phyloP scores from a whole-genome alignment of 2,888 invertebrate species.

The Lasiommata megera region DNA sequence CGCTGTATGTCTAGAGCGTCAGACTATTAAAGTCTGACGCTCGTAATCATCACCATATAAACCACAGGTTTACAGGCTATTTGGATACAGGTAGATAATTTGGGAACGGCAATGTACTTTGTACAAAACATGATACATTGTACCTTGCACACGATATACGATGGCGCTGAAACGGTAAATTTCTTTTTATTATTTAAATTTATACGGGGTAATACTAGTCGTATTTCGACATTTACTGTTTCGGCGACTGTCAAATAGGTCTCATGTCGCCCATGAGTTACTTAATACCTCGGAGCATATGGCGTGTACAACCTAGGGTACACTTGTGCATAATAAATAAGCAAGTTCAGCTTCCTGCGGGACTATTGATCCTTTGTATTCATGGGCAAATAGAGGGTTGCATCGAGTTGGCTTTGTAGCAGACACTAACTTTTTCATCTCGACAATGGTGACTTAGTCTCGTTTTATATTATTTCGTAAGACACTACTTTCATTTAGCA shows the following conservation, averaged over 20 bases:
- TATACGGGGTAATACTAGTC: not conserved
- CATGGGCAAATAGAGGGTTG: conserved; percentile 4
- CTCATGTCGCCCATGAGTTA: conserved; percentile 8
- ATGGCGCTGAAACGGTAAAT: not conserved
- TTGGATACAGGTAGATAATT: too few relatives aligned
- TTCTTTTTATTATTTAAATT: not conserved
- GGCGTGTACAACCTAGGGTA: conserved; percentile 9
- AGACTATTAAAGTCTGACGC: too few relatives aligned
- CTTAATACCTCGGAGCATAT: not conserved
- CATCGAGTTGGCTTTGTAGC: not conserved
- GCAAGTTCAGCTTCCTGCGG: conserved; percentile 9
- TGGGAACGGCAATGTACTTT: too few relatives aligned
- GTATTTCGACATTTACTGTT: not conserved
- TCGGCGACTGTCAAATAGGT: not conserved
- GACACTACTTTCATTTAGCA: too few relatives aligned
- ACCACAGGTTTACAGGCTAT: too few relatives aligned
- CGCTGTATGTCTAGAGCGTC: too few relatives aligned
- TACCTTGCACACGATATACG: not conserved
- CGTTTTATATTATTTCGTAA: too few relatives aligned
- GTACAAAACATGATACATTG: too few relatives aligned
- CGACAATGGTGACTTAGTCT: not conserved
- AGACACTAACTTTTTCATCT: not conserved
- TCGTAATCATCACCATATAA: too few relatives aligned
- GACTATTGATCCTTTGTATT: conserved; percentile 9
- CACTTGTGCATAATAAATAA: conserved; percentile 15